These are phyloP conservation scores for Eptesicus fuscus DNA, from an alignment of 2,113 vertebrate species.

Conservation along the genomic window DNA sequence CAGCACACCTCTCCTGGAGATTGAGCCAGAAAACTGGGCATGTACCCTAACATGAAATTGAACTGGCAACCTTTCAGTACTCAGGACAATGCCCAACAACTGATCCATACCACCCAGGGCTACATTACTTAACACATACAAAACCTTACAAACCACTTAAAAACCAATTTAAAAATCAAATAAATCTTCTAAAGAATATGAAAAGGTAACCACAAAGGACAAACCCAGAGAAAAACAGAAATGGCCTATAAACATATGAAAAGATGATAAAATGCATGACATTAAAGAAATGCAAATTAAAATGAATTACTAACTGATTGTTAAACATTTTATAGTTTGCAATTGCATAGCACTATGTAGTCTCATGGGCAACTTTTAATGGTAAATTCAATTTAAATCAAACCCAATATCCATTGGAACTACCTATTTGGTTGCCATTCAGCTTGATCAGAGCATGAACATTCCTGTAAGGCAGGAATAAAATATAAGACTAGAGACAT, in stretches of 20 bases:
- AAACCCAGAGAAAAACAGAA: constrained; percentile 14
- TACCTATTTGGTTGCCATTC: not conserved
- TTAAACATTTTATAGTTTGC: not conserved
- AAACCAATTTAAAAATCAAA: not conserved
- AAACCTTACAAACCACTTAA: not conserved
- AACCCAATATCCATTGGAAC: not conserved
- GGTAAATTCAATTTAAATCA: not conserved
- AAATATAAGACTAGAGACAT: not conserved
- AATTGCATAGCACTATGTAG: not conserved
- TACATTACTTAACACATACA: not conserved
- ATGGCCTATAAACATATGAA: not conserved
- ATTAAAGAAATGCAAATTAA: constrained; percentile 13
- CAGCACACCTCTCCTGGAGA: not conserved
- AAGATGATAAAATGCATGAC: not conserved
- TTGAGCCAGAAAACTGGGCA: not conserved
- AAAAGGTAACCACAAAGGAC: not conserved
- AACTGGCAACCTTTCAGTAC: not conserved
- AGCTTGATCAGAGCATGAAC: not conserved
- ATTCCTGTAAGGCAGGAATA: too few relatives aligned
- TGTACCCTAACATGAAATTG: not conserved
- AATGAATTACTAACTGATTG: not conserved
- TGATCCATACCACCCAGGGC: not conserved
- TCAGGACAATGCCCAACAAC: not conserved
- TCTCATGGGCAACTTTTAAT: not conserved
- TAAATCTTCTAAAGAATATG: not conserved